phyloP scores from a whole-genome alignment of 2,888 invertebrate species.

The Tipula vernalis region DNA sequence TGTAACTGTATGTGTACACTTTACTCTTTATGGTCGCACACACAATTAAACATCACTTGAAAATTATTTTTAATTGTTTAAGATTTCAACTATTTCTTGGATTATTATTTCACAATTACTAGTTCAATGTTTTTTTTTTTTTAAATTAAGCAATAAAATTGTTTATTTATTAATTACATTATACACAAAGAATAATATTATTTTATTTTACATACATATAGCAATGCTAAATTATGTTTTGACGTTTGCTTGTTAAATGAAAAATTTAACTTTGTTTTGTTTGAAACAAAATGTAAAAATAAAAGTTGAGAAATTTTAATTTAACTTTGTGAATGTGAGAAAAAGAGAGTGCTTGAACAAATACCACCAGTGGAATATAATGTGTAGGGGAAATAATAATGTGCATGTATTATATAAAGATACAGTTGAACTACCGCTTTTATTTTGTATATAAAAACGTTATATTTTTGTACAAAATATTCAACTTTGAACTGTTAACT shows the following conservation, averaged over 20 bases:
- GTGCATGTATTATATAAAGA: no score
- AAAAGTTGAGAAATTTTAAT: neutral
- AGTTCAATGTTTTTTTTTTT: neutral
- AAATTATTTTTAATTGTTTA: neutral
- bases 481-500: no score
- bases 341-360: neutral
- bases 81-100: neutral
- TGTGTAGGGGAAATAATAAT: neutral
- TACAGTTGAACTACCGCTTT: neutral
- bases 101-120: neutral
- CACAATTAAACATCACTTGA: neutral
- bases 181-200: neutral
- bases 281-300: neutral
- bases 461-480: no score
- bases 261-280: neutral
- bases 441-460: no score
- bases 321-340: neutral
- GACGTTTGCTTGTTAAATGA: neutral
- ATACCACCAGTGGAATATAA: no score
- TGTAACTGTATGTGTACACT: neutral
- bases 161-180: neutral
- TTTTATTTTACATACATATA: neutral
- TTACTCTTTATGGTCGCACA: neutral
- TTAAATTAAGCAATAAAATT: neutral
- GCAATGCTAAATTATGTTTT: neutral